Base-by-base conservation (phyloP, 1,140 invertebrate species). In the Solenopsis invicta region DNA sequence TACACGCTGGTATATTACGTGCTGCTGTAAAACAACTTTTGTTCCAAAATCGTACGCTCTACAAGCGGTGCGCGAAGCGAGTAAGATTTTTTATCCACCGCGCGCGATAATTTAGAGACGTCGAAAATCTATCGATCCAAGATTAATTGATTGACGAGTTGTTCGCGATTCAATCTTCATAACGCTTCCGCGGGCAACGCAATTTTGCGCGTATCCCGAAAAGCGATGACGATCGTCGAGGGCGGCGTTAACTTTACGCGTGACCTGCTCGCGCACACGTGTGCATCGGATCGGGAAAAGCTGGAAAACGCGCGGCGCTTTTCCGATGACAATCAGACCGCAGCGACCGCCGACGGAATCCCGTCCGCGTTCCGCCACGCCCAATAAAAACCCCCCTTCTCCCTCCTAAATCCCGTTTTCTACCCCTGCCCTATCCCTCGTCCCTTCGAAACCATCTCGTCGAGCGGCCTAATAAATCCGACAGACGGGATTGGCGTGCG, bases 381-480 rank as follows among this genome's bases (percentile, higher is more conserved):
- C 87, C 90, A 91, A 91, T 91, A 91, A 90, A 91, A 91, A 88
- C 89, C 66, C 52, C 69, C 66, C 62, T 59, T 66, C 52, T 87
- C 69, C 41, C 52, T 64, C 81, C 41, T 56, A 8, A 41, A 45
- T 6, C 80, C 80, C 78, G 64, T 74, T 86, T 75, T 86, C 72
- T 21, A 29, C 62, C 74, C 87, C 82, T 78, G 67, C 85, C 72
- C 81, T 29, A 50, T 67, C 85, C 66, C 66, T 37, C 87, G 59
- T 62, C 80, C 87, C 88, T 90, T 87, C 93, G 87, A 90, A 90
- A 91, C 89, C 87, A 90, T 91, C 87, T 90, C 90, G 85, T 91
- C 87, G 91, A 90, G 71, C 92, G 78, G 89, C 89, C 91, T 92
- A 92, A 94, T 94, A 91, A 94, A 94, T 93, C 93, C 91, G 91